Conservation (phyloP, 92 coral and sea anemone genomes). For the Siderastrea radians region DNA sequence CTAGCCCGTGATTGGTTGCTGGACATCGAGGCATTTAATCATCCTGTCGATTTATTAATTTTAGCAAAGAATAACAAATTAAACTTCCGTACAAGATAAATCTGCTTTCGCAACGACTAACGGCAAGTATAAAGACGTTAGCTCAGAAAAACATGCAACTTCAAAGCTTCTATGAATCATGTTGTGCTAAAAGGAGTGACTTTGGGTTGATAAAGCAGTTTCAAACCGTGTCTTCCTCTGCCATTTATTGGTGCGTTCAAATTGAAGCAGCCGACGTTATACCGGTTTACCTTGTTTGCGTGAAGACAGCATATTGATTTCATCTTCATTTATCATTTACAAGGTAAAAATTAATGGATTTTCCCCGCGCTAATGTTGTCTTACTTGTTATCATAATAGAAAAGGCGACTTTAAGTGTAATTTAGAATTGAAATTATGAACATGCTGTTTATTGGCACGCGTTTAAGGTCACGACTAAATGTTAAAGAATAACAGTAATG, state of each 20-base stretch:
- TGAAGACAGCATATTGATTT: background rate
- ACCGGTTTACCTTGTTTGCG: background rate
- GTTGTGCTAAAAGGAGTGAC: background rate
- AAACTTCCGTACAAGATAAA: slow-evolving; percentile 42
- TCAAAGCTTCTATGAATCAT: background rate
- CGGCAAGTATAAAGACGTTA: background rate
- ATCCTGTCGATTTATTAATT: background rate
- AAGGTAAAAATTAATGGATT: background rate
- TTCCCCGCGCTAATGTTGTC: background rate
- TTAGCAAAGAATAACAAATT: background rate
- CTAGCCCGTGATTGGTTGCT: slow-evolving; percentile 23
- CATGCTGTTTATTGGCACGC: background rate
- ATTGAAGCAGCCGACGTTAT: background rate
- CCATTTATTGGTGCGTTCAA: background rate
- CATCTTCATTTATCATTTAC: background rate
- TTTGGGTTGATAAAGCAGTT: background rate
- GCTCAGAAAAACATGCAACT: background rate
- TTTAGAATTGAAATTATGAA: background rate
- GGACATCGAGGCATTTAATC: slow-evolving; percentile 18
- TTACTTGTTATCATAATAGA: background rate
- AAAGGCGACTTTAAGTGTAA: background rate
- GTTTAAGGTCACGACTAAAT: background rate
- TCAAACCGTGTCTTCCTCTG: background rate
- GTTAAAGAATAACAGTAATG: background rate
- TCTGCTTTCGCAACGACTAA: slow-evolving; percentile 3